These are phyloP conservation scores for Drosophila tani DNA, from an alignment of 1,140 invertebrate species.

Conservation along the genomic window DNA sequence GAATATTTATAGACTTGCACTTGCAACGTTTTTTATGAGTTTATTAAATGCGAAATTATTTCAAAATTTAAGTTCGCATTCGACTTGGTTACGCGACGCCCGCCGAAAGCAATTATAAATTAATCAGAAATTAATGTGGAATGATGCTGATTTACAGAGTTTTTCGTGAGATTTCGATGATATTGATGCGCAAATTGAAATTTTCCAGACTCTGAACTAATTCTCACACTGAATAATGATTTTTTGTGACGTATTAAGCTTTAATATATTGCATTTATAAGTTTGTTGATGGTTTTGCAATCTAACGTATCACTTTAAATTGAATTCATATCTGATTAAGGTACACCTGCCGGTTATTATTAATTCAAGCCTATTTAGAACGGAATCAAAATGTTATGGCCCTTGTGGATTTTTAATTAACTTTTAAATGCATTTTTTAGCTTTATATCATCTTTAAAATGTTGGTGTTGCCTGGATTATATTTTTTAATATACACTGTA, in stretches of 20 bases:
- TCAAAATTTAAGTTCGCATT: conserved; percentile 24
- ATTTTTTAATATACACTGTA: not conserved
- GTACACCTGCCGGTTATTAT: not conserved
- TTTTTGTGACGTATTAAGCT: conserved; percentile 11
- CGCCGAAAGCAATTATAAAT: conserved; percentile 24
- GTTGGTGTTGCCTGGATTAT: not conserved
- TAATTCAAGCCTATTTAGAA: not conserved
- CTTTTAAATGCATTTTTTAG: not conserved
- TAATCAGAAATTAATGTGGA: conserved; percentile 23
- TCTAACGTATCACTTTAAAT: conserved; percentile 2
- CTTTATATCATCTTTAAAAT: too few relatives aligned
- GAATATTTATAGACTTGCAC: conserved; percentile 62
- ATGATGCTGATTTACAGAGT: not conserved
- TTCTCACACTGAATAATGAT: conserved; percentile 22
- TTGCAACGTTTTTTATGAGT: conserved; percentile 35
- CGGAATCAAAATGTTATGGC: not conserved
- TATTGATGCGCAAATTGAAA: conserved; percentile 27
- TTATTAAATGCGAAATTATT: conserved; percentile 58
- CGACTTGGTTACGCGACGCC: conserved; percentile 22
- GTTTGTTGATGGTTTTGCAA: not conserved
- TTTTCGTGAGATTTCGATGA: conserved; percentile 6
- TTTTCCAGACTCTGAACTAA: conserved; percentile 22
- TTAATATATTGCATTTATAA: conserved; percentile 5
- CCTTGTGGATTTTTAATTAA: not conserved
- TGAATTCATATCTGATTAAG: conserved; percentile 9